Evolutionary conservation across 2,888 invertebrate genomes (phyloP), one percentile per base, ranked within the genome.

Genomic region (Oscheius sp.): DNA sequence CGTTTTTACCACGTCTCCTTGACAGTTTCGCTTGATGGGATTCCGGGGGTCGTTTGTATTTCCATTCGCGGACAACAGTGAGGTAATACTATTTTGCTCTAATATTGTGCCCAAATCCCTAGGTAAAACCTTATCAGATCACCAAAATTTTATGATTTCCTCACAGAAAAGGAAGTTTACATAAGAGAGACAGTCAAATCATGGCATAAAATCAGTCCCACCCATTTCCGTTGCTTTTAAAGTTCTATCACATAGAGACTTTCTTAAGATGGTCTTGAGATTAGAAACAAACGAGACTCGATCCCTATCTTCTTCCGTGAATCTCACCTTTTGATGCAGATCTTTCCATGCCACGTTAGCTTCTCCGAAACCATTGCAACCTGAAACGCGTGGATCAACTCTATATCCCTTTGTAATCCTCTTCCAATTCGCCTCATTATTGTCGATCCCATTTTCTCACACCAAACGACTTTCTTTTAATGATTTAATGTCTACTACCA

Each of bases 401-500:
- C 23, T 25, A n/a, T n/a, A 25, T 23, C 25, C 53, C 53, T 21
- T 25, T 21, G 12, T 53, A 53, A 53, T 53, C 53, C 53, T 25
- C 18, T 12, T 53, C 53, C n/a, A 7, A 53, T 53, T 25, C 21
- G 53, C 53, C 53, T 53, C 53, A 21, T 53, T 53, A 53, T 53
- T 53, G 23, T 21, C 21, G 5, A 21, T 53, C 53, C 21, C 53
- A 53, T 53, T 25, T 53, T 18, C 18, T 53, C 53, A 53, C 53
- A 18, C 53, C 21, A 53, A n/a, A n/a, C n/a, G n/a, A 21, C 53
- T 21, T 49, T 13, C 49, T 21, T 21, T 49, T 18, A 18, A 53
- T 53, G 53, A 12, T 9, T 53, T 25, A 25, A 53, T 53, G 53
- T 25, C 53, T 53, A 55, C 71, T 29, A n/a, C n/a, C n/a, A n/a